A percentile compares a stretch with the other conserved stretches of the same genome.
phyloP scores from a whole-genome alignment of 92 coral and sea anemone species.

The Plumapathes pennacea region DNA sequence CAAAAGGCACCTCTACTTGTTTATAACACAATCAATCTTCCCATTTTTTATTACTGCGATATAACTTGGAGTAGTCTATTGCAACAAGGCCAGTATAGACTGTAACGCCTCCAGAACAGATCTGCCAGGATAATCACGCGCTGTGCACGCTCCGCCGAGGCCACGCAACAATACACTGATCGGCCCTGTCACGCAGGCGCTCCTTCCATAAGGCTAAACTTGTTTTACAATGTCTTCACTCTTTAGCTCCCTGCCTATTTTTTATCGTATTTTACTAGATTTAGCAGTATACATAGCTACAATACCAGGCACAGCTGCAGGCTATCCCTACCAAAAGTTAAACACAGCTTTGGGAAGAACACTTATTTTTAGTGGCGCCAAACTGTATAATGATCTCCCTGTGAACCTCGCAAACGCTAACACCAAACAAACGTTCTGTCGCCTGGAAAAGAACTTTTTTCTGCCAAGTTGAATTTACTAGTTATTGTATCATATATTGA shows the following conservation, averaged over 20 bases:
- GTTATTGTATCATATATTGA: no score
- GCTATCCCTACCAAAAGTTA: background rate
- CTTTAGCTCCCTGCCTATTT: background rate
- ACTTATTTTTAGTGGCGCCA: background rate
- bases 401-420: background rate
- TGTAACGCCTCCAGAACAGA: conserved; percentile 10
- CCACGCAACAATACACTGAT: no score
- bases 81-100: conserved; percentile 15
- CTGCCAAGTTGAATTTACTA: no score
- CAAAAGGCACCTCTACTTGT: conserved; percentile 9
- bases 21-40: conserved; percentile 5
- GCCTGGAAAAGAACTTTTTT: background rate
- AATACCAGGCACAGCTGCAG: background rate
- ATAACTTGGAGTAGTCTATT: conserved; percentile 21
- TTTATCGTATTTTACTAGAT: conserved; percentile 1
- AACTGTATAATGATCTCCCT: background rate
- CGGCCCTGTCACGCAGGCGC: no score
- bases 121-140: background rate
- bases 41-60: conserved; percentile 10
- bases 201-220: no score
- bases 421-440: background rate
- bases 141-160: background rate
- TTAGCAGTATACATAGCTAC: background rate
- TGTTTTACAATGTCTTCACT: background rate
- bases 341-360: background rate